Percentiles rank a stretch among this genome's conserved stretches.
Conservation (phyloP, 2,113 vertebrate genomes). For the Etia nguti region DNA sequence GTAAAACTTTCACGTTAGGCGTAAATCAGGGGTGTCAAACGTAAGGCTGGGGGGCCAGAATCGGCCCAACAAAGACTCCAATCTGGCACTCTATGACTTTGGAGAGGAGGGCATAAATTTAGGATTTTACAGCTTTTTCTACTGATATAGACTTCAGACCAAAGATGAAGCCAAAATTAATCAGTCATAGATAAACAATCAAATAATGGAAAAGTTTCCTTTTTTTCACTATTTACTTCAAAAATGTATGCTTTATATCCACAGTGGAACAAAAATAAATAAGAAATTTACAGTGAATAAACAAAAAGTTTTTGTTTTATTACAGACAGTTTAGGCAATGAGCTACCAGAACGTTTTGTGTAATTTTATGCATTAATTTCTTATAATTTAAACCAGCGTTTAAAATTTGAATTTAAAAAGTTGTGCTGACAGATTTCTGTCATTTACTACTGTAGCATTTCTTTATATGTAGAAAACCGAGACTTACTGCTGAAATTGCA, state of each 20-base stretch:
- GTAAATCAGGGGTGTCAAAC: neutral
- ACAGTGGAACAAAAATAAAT: fast-evolving
- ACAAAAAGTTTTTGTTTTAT: neutral
- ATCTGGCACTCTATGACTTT: neutral
- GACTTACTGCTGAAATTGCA: neutral
- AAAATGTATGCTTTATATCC: neutral
- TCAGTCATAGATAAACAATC: neutral
- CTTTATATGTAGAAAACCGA: neutral
- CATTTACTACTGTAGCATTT: neutral
- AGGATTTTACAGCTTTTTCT: neutral
- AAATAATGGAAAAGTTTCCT: neutral
- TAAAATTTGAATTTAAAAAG: neutral
- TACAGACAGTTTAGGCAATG: neutral
- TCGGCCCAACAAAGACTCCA: neutral
- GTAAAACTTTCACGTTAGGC: neutral
- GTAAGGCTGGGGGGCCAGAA: neutral
- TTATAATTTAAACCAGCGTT: neutral
- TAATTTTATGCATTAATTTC: neutral
- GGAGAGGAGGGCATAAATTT: neutral
- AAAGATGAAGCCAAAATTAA: neutral
- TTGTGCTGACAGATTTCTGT: neutral
- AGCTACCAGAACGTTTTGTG: neutral
- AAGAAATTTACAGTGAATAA: neutral
- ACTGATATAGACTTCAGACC: neutral
- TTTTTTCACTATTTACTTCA: neutral